phyloP scores from a whole-genome alignment of 2,888 invertebrate genomes.

The Melanostoma scalare region DNA sequence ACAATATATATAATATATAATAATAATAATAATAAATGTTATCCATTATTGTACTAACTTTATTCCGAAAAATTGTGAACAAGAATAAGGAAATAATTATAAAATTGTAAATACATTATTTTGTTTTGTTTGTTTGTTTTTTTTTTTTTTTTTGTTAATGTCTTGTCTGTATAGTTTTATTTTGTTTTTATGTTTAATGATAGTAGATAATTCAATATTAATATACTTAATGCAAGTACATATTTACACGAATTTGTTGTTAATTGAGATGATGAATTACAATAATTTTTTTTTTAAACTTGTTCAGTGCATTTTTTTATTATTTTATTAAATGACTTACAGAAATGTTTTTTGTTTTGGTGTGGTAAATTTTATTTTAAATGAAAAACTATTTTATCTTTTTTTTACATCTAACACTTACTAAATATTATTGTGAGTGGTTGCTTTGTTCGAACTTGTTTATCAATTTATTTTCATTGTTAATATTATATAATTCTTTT shows the following conservation, averaged over 20 bases:
- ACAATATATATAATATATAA: constrained; percentile 75
- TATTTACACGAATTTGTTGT: constrained; percentile 66
- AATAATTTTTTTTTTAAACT: constrained; percentile 73
- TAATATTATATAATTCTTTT: constrained; percentile 9
- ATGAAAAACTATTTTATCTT: constrained; percentile 53
- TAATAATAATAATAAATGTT: constrained; percentile 75
- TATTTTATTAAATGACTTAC: constrained; percentile 64
- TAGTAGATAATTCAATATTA: constrained; percentile 56
- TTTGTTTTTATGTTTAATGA: constrained; percentile 43
- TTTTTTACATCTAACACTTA: constrained; percentile 73
- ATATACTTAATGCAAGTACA: constrained; percentile 56
- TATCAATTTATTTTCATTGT: constrained; percentile 14
- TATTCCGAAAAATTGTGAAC: constrained; percentile 73
- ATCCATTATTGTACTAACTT: constrained; percentile 72
- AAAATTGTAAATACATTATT: constrained; percentile 72
- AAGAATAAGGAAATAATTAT: constrained; percentile 73
- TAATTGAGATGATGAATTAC: constrained; percentile 72
- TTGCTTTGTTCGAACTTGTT: constrained; percentile 27
- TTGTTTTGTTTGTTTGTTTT: constrained; percentile 39
- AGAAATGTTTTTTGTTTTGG: constrained; percentile 25
- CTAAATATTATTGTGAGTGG: constrained; percentile 62
- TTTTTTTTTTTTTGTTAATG: constrained; percentile 31
- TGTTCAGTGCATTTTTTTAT: constrained; percentile 73
- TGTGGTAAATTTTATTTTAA: constrained; percentile 56
- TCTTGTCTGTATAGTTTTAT: constrained; percentile 61